Base-by-base conservation (phyloP, 2,797 vertebrate species). In the Thaleichthys pacificus region DNA sequence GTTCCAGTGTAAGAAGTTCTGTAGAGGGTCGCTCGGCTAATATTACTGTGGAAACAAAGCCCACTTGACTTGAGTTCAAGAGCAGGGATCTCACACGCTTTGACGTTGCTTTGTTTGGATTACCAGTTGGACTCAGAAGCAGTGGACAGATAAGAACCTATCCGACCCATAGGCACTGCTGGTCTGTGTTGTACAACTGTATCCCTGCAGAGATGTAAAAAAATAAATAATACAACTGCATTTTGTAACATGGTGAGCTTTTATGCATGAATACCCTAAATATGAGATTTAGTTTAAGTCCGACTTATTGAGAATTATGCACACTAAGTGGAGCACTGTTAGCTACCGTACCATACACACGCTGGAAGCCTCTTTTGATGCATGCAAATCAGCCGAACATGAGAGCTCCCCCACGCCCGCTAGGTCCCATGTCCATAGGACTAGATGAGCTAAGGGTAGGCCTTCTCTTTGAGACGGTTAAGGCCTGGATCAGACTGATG, bases 291-390 rank as follows among this genome's bases (percentile, higher is more conserved):
- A 35, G 63, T 49, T 12, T 65, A 74, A 69, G 26, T 70, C 67
- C 60, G 60, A 85, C 83, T 81, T 81, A 76, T 76, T 57, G 62
- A 74, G 77, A 79, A 81, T 83, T 82, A 85, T 70, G 61, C 70
- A 75, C 80, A 70, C 74, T 78, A 80, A 70, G 71, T 74, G 61
- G 75, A 81, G 42, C 73, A 77, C 73, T 42, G 38, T 42, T 72
- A 75, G 78, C 86, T 86, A 82, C 84, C 85, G 77, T 82, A 78
- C 71, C 19, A 3, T 74, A 80, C 38, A 3, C 38, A 11, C 8
- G 38, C 38, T 1, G 38, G 9, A 42, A 42, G 38, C 38, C 38
- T 42, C 38, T 11, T 22, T 22, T 57, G 56, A n/a, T 57, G 56
- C 56, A 57, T 22, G 17, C 56, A 2, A n/a, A 57, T 22, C 8